Evolutionary conservation across 2,888 invertebrate species (phyloP).

Genomic region (Ypsolopha scabrella): DNA sequence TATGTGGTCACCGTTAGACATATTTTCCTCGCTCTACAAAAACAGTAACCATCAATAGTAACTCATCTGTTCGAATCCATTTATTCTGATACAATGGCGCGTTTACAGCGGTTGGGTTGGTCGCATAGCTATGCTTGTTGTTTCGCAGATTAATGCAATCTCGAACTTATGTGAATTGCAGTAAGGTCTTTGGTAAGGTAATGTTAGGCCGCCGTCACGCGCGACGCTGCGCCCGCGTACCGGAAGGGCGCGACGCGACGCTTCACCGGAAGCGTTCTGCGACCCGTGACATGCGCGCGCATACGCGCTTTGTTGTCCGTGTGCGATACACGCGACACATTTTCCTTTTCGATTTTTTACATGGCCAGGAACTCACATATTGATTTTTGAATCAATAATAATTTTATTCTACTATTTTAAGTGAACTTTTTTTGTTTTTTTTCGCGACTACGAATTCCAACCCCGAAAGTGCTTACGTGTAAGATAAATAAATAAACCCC

Average conservation of each 20-base stretch:
- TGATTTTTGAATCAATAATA: too few relatives aligned
- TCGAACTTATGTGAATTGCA: too few relatives aligned
- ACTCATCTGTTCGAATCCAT: neutral
- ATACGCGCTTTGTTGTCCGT: slow-evolving; percentile 42
- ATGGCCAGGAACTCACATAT: too few relatives aligned
- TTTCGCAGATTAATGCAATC: neutral
- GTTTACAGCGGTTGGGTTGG: slow-evolving; percentile 29
- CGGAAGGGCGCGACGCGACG: slow-evolving; percentile 61
- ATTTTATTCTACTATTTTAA: too few relatives aligned
- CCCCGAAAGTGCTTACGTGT: too few relatives aligned
- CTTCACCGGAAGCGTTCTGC: slow-evolving; percentile 37
- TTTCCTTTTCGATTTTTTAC: too few relatives aligned
- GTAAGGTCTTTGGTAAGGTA: slow-evolving; percentile 4
- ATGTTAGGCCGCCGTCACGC: slow-evolving; percentile 38
- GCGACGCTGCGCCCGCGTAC: slow-evolving; percentile 41
- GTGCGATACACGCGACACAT: slow-evolving; percentile 38
- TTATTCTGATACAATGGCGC: neutral
- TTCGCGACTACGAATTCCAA: too few relatives aligned
- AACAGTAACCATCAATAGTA: too few relatives aligned
- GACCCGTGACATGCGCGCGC: slow-evolving; percentile 50
- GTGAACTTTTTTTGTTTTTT: too few relatives aligned
- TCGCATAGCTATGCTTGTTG: slow-evolving; percentile 22
- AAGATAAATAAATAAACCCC: too few relatives aligned
- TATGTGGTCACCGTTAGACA: too few relatives aligned
- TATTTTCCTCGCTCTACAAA: too few relatives aligned